Conservation (phyloP, 1,140 invertebrate genomes). For the Cylas formicarius region DNA sequence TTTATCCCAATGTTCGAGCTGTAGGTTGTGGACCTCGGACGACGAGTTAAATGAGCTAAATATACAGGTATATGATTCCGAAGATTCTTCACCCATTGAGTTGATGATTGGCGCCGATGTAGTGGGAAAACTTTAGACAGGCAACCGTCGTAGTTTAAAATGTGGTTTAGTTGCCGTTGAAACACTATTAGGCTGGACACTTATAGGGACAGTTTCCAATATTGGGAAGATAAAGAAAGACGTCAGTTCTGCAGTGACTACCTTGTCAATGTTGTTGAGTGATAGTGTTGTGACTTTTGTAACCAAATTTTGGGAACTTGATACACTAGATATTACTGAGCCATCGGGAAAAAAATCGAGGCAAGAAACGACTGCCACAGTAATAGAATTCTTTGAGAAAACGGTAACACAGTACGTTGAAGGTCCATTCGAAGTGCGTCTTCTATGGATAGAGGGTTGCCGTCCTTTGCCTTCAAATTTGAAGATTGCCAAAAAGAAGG, state of each 20-base stretch:
- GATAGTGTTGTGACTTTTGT: conserved; percentile 15
- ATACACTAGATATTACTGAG: conserved; percentile 16
- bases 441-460: conserved; percentile 12
- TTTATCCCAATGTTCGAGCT: conserved; percentile 5
- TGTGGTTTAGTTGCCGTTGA: conserved; percentile 28
- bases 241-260: not conserved
- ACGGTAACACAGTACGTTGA: too few relatives aligned
- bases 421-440: conserved; percentile 5
- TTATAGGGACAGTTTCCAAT: conserved; percentile 30
- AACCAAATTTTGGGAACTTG: conserved; percentile 31
- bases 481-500: conserved; percentile 6
- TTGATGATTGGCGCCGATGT: conserved; percentile 34
- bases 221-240: not conserved
- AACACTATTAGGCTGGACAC: conserved; percentile 32
- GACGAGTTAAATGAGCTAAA: conserved; percentile 3
- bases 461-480: conserved; percentile 9
- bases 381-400: conserved; percentile 1
- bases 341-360: conserved; percentile 5
- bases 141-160: conserved; percentile 9
- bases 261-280: conserved; percentile 6
- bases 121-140: conserved; percentile 31
- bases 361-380: conserved; percentile 5
- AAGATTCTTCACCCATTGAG: conserved; percentile 16
- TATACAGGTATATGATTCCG: conserved; percentile 8
- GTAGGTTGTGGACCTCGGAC: conserved; percentile 8